phyloP scores from a whole-genome alignment of 2,888 invertebrate genomes.

The Plebejus argus region DNA sequence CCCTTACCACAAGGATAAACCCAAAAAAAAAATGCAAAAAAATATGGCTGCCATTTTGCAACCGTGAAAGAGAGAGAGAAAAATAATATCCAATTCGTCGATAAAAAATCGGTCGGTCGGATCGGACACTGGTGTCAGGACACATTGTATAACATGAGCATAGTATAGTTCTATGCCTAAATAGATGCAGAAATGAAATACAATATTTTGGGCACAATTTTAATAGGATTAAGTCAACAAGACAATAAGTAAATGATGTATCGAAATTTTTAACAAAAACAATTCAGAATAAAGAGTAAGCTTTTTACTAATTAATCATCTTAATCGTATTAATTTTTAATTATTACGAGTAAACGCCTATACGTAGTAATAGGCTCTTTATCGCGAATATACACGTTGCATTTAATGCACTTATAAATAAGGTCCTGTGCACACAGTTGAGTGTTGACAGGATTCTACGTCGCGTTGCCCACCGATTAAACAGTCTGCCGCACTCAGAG shows the following conservation, averaged over 20 bases:
- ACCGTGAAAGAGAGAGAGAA: no score
- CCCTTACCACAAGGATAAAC: no score
- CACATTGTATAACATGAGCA: no score
- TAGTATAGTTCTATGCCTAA: not conserved
- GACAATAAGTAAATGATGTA: slow-evolving; percentile 46
- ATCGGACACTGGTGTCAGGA: no score
- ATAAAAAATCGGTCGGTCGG: no score
- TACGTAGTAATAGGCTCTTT: not conserved
- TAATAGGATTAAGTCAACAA: slow-evolving; percentile 51
- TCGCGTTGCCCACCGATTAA: not conserved
- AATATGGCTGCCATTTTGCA: no score
- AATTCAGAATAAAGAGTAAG: slow-evolving; percentile 33
- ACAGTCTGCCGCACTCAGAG: no score
- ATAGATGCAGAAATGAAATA: slow-evolving; percentile 34
- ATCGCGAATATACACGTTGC: not conserved
- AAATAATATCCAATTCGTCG: no score
- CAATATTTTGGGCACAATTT: slow-evolving; percentile 33
- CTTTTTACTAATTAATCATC: not conserved
- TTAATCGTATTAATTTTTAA: slow-evolving; percentile 1
- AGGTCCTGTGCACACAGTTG: not conserved
- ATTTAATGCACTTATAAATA: slow-evolving; percentile 9
- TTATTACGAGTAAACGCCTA: not conserved
- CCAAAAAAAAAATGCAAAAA: no score
- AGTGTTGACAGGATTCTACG: not conserved
- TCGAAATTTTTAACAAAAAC: slow-evolving; percentile 52